phyloP scores from a whole-genome alignment of 2,888 invertebrate species.

The Pheosia gnoma region DNA sequence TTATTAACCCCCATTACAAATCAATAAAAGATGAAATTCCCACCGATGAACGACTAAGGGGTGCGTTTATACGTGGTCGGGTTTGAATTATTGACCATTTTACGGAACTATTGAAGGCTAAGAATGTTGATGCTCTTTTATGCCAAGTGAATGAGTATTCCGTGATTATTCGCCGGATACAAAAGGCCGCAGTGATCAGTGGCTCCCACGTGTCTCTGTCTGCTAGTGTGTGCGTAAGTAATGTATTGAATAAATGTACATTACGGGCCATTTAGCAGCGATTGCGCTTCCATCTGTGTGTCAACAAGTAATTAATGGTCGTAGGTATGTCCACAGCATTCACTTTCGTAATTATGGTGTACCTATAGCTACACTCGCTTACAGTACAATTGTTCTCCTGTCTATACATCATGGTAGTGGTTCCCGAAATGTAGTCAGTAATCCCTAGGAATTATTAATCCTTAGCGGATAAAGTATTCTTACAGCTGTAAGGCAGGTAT shows the following conservation, averaged over 20 bases:
- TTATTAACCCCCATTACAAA: constrained; percentile 6
- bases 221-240: constrained; percentile 17
- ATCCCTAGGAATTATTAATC: constrained; percentile 5
- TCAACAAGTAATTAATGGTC: constrained; percentile 37
- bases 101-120: constrained; percentile 1
- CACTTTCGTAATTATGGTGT: not conserved
- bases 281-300: constrained; percentile 37
- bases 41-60: not conserved
- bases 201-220: constrained; percentile 6
- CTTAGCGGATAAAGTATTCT: not conserved
- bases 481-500: not conserved
- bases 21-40: constrained; percentile 1
- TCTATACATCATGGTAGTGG: not conserved
- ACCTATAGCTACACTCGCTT: not conserved
- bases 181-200: not conserved
- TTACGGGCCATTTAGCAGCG: constrained; percentile 41
- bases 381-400: not conserved
- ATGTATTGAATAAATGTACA: constrained; percentile 22
- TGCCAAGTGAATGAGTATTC: constrained; percentile 1
- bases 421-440: not conserved
- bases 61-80: not conserved
- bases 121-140: constrained; percentile 3
- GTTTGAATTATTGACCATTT: constrained; percentile 2
- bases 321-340: not conserved
- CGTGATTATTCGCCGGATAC: not conserved